Evolutionary conservation across 2,113 vertebrate genomes (phyloP).

Genomic region (Mesoclemmys tuberculata): DNA sequence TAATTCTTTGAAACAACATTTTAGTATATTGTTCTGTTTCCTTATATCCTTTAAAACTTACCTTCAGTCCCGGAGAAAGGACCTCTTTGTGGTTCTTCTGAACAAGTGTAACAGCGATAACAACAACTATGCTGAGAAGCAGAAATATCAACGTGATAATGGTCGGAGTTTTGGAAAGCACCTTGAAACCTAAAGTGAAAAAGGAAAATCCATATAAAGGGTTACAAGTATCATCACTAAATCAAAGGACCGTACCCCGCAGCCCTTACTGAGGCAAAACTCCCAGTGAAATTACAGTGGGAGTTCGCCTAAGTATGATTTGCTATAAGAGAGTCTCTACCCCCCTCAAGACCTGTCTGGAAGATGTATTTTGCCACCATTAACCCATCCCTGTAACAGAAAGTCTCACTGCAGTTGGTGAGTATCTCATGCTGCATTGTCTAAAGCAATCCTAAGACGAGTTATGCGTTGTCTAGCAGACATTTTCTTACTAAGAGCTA

Average conservation of each 20-base stretch:
- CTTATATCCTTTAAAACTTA: conserved; percentile 53
- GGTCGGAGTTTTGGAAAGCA: conserved; percentile 79
- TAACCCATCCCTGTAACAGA: background rate
- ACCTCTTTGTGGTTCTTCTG: conserved; percentile 81
- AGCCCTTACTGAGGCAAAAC: background rate
- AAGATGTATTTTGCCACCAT: background rate
- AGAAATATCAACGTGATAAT: conserved; percentile 82
- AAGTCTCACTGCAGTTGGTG: background rate
- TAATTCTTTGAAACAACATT: background rate
- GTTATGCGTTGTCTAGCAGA: background rate
- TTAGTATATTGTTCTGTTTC: background rate
- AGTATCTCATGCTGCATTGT: background rate
- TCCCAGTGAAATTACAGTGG: background rate
- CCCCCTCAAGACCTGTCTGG: background rate
- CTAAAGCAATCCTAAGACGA: background rate
- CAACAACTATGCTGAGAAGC: conserved; percentile 85
- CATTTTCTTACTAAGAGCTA: background rate
- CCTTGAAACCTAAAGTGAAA: conserved; percentile 65
- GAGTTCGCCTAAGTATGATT: accelerated
- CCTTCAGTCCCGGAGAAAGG: conserved; percentile 85
- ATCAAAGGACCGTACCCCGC: background rate
- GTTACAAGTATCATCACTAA: background rate
- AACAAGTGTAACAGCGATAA: conserved; percentile 86
- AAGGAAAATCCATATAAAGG: background rate
- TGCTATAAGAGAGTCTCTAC: background rate